Evolutionary conservation across 1,140 invertebrate genomes (phyloP), one percentile per base, ranked within the genome.

Genomic region (Odontomachus brunneus): DNA sequence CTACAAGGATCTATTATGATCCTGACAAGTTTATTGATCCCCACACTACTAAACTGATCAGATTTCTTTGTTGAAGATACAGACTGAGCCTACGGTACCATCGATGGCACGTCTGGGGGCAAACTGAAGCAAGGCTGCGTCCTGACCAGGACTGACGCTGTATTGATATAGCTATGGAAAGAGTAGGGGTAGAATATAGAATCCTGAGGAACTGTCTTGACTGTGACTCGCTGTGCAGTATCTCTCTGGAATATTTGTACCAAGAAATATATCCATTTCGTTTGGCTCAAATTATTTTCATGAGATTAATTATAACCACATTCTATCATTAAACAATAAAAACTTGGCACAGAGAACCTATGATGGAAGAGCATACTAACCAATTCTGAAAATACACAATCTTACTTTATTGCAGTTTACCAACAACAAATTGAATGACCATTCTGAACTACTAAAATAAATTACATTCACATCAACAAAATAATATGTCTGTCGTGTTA

Each of bases 91-190:
- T 87, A 63, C 88, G 90, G 89, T 89, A 89, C 84, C 89, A 89
- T 89, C 89, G 86, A 89, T 85, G 55, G 86, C 90, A 90, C 91
- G 89, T 90, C 89, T 86, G 82, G 72, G 83, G 65, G 90, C 89
- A 88, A 89, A 94, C 92, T 94, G 93, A 94, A 90, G 83, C 72
- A 89, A 85, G 85, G 89, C 91, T 84, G 89, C 90, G 89, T 93
- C 92, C 92, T 93, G 91, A 88, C 87, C 90, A 93, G 92, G 92
- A 93, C 89, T 85, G 92, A 91, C 84, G 91, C 90, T 67, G 76
- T 83, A 88, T 90, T 90, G 87, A 91, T 89, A 90, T 65, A 74
- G 38, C 44, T 51, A 84, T 57, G 66, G 75, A 60, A 82, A 84
- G 84, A 82, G 83, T 89, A 87, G 84, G 87, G 87, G 67, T 82